Evolutionary conservation across 2,888 invertebrate species (phyloP), one percentile per base, ranked within the genome.

Genomic region (Drosophila birchii): DNA sequence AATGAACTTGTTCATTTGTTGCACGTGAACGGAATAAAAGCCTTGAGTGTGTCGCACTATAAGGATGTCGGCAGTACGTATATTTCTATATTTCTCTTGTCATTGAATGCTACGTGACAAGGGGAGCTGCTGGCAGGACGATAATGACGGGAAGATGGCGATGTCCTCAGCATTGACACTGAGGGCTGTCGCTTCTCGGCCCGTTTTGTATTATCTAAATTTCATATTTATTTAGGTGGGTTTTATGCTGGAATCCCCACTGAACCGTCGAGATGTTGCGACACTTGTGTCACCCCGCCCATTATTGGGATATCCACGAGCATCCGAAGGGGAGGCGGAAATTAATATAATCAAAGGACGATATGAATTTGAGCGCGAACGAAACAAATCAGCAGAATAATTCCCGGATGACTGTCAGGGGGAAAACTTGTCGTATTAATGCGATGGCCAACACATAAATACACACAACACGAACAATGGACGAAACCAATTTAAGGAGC

Each of bases 1-100:
- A 86, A 86, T 84, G 86, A 88, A 88, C 88, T 88, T 81, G 88
- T 84, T 86, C 80, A 88, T 86, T 78, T 74, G 72, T 77, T 75
- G 86, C 81, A 83, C 85, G 88, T 88, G 88, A 57, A 61, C 71
- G 41, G 88, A 75, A 85, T 86, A 70, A 66, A 61, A 60, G 44
- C 47, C 70, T 71, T 71, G 69, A 41, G 56, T 51, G 63, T 47
- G 49, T 43, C 49, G 34, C 51, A 49, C 63, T 51, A 41, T 64
- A 64, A 41, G 64, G 49, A 63, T 47, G 39, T 41, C 47, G 32
- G 41, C 61, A 64, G 64, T 68, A 38, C 67, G 55, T 56, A 45
- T 75, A 77, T 66, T 61, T 85, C 66, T 64, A 72, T 73, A 82
- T 80, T 80, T 75, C 20, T 60, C 59, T 44, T 64, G 57, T 49